Evolutionary conservation across 2,888 invertebrate genomes (phyloP).

Genomic region (Cryptops parisi): DNA sequence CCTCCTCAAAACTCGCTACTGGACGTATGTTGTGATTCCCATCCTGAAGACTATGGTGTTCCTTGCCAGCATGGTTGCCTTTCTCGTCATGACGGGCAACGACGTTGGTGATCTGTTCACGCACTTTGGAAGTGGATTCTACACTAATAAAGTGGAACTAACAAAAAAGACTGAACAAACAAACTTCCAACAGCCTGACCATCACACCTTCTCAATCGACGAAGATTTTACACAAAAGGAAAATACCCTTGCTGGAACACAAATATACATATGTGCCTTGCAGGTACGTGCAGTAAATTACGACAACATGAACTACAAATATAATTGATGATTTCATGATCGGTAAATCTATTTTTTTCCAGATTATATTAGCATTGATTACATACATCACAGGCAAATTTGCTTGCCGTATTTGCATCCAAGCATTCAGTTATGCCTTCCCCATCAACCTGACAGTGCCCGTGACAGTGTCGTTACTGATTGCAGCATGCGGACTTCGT

Average conservation of each 20-base stretch:
- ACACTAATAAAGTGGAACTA: background rate
- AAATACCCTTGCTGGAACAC: background rate
- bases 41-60: slow-evolving; percentile 80
- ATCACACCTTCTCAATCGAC: background rate
- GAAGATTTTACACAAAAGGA: background rate
- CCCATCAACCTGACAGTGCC: slow-evolving; percentile 90
- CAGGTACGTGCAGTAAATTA: too few species aligned
- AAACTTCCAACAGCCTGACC: background rate
- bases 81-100: slow-evolving; percentile 42
- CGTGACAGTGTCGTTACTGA: slow-evolving; percentile 68
- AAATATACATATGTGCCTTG: background rate
- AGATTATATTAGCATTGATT: slow-evolving; percentile 66
- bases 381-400: slow-evolving; percentile 89
- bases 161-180: background rate
- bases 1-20: slow-evolving; percentile 61
- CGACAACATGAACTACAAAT: too few species aligned
- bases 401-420: slow-evolving; percentile 91
- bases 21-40: slow-evolving; percentile 76
- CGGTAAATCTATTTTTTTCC: too few species aligned
- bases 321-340: too few species aligned
- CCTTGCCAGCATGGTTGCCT: slow-evolving; percentile 54
- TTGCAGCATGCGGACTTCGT: slow-evolving; percentile 74
- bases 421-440: slow-evolving; percentile 93
- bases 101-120: background rate
- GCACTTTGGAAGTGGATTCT: background rate